Percentiles rank a stretch among this genome's conserved stretches.
phyloP scores from a whole-genome alignment of 2,888 invertebrate species.

The Ormia ochracea region DNA sequence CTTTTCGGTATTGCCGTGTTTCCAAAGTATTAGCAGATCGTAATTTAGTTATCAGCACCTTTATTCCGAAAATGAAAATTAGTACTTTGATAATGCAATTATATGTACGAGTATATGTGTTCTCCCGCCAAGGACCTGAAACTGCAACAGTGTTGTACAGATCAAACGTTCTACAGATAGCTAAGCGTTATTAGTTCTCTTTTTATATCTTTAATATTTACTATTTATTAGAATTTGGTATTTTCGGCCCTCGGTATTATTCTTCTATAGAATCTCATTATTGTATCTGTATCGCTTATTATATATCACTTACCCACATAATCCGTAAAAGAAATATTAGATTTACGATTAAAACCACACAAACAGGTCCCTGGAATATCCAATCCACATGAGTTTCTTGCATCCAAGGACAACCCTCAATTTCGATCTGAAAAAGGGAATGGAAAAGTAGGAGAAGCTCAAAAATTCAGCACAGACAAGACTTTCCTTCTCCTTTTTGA shows the following conservation, averaged over 20 bases:
- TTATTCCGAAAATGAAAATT: background rate
- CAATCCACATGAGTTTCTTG: constrained; percentile 88
- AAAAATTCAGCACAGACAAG: background rate
- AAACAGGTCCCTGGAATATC: constrained; percentile 91
- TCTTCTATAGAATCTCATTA: background rate
- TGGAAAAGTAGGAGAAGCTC: background rate
- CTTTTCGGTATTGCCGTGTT: constrained; percentile 93
- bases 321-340: constrained; percentile 88
- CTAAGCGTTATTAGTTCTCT: too few relatives aligned
- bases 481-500: background rate
- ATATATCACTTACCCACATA: constrained; percentile 93
- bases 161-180: too few relatives aligned
- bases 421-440: constrained; percentile 76
- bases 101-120: too few relatives aligned
- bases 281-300: too few relatives aligned
- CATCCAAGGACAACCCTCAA: constrained; percentile 86
- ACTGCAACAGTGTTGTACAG: too few relatives aligned
- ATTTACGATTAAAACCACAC: constrained; percentile 88
- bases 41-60: constrained; percentile 95
- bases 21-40: constrained; percentile 93
- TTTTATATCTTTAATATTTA: too few relatives aligned
- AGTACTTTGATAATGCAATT: too few relatives aligned
- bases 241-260: too few relatives aligned
- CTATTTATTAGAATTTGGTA: too few relatives aligned
- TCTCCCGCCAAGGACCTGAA: too few relatives aligned